phyloP scores from a whole-genome alignment of 2,888 invertebrate species.

The Clusia tigrina region DNA sequence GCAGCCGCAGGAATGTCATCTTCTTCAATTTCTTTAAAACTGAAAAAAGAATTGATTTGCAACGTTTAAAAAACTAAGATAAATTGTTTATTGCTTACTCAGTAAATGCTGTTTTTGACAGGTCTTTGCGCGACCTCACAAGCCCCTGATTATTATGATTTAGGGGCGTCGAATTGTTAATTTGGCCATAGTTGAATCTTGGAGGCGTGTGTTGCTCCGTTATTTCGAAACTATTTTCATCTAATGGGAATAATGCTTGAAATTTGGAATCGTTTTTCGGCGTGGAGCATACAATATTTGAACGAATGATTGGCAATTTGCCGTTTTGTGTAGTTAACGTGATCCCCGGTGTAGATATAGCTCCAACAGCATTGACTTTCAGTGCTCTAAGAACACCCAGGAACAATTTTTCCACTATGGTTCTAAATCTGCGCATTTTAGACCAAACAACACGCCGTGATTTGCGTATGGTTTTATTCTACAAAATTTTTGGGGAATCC shows the following conservation, averaged over 20 bases:
- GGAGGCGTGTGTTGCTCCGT: conserved; percentile 51
- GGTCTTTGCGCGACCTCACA: conserved; percentile 54
- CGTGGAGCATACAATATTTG: conserved; percentile 35
- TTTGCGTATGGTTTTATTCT: conserved; percentile 57
- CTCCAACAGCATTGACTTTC: too few relatives aligned
- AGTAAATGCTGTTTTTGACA: conserved; percentile 51
- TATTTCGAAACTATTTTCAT: conserved; percentile 39
- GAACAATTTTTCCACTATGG: too few relatives aligned
- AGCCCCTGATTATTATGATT: conserved; percentile 52
- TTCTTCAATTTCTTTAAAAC: too few relatives aligned
- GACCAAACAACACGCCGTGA: conserved; percentile 56
- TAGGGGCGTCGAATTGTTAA: conserved; percentile 61
- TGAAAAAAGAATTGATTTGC: background rate
- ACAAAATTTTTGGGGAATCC: background rate
- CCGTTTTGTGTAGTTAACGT: background rate
- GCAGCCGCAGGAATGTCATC: too few relatives aligned
- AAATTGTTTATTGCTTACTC: too few relatives aligned
- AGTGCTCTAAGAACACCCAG: too few relatives aligned
- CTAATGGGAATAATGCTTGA: conserved; percentile 31
- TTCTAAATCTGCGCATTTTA: conserved; percentile 61
- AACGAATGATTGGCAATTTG: background rate
- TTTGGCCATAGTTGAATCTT: conserved; percentile 40
- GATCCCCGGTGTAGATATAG: too few relatives aligned
- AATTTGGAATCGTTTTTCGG: conserved; percentile 29
- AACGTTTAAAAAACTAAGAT: background rate